phyloP scores from a whole-genome alignment of 2,797 vertebrate genomes.

The Peromyscus melanophrys region DNA sequence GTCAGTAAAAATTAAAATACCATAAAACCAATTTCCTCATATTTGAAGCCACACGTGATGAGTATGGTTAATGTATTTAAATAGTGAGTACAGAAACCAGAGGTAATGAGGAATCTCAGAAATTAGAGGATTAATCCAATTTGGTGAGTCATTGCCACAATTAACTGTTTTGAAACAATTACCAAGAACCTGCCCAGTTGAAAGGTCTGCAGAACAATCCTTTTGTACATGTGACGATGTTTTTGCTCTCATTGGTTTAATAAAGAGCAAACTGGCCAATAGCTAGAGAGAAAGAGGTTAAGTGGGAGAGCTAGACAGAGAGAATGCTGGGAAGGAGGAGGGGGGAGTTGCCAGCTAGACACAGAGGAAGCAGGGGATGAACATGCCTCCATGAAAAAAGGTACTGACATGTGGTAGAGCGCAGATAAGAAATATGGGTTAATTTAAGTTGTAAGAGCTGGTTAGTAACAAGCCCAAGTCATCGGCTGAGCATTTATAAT shows the following conservation, averaged over 20 bases:
- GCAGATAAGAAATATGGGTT: not conserved
- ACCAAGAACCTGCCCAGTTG: not conserved
- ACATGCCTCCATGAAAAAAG: not conserved
- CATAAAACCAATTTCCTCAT: not conserved
- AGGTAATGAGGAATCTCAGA: not conserved
- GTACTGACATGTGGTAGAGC: not conserved
- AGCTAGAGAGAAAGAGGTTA: not conserved
- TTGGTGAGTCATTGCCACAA: not conserved
- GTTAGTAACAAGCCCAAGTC: not conserved
- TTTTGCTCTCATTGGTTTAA: not conserved
- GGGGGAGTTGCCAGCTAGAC: not conserved
- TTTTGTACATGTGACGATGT: not conserved
- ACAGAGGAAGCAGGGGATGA: not conserved
- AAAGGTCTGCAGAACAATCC: not conserved
- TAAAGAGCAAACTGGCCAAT: not conserved
- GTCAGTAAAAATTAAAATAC: slow-evolving; percentile 5
- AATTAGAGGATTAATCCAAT: not conserved
- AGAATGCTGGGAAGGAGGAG: not conserved
- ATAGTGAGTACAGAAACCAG: not conserved
- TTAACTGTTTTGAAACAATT: not conserved
- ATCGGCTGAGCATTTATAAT: not conserved
- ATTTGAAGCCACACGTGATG: not conserved
- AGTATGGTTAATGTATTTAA: not conserved
- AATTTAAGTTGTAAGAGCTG: not conserved
- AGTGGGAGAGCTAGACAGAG: not conserved